Evolutionary conservation across 2,888 invertebrate genomes (phyloP), one percentile per base, ranked within the genome.

Genomic region (Hydrotaea diabolus): DNA sequence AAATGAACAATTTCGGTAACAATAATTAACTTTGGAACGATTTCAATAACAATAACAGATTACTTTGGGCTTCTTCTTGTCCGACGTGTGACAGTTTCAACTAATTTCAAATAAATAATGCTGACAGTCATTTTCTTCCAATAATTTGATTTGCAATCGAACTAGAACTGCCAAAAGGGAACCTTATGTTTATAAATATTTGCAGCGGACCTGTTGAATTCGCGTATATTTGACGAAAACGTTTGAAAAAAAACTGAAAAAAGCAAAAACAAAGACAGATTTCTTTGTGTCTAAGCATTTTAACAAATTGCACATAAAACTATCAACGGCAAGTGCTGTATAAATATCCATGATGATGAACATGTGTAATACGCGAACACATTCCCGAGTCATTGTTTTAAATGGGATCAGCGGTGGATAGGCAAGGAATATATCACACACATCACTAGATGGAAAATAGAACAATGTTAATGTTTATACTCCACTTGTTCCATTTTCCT

Each of bases 381-480:
- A 66, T 31, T 43, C 39, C n/a, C 31, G 43, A 39, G 66, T 66
- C 39, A 66, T 66, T 66, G 66, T 66, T 31, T n/a, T 66, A 64
- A 39, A 66, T 66, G 66, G 17, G 13, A 66, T 66, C 39, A 66
- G 31, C 39, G 43, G 15, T 64, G 64, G 31, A 36, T 36, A 31
- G n/a, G 17, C 17, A 66, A 23, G 59, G 13, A 59, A 59, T 23
- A 21, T 55, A 55, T 55, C 9, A 59, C 66, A 66, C 66, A 31
- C 62, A 62, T 62, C 62, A 43, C 19, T 66, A 21, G 53, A n/a
- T 53, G 53, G 53, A 8, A 49, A 49, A 49, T 66, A 15, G 66
- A 66, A 66, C 66, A 66, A 66, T 66, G 66, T 66, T 66, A 66
- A 66, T 66, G 39, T 66, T 66, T 66, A 66, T 66, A 66, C 66